Conservation (phyloP, 1,140 invertebrate genomes). For the Drosophila sp. region DNA sequence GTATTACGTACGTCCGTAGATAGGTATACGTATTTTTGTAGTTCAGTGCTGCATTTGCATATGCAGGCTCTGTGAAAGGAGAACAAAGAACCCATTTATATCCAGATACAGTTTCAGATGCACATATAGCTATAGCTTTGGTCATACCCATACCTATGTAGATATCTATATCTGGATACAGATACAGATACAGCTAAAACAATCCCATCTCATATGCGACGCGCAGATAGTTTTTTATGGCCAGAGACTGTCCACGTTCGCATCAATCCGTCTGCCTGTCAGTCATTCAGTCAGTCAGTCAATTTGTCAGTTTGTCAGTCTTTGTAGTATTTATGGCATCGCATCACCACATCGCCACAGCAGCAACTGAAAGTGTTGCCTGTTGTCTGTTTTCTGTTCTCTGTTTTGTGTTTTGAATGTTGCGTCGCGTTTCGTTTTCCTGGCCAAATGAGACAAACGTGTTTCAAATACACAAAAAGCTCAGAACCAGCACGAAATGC, state of each 20-base stretch:
- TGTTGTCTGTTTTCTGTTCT: constrained; percentile 11
- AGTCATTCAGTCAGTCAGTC: constrained; percentile 28
- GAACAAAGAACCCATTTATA: constrained; percentile 24
- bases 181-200: constrained; percentile 7
- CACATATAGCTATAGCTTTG: background rate
- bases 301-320: constrained; percentile 36
- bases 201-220: constrained; percentile 20
- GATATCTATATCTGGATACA: constrained; percentile 1
- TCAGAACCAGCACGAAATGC: constrained; percentile 30
- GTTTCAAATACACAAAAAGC: constrained; percentile 69
- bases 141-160: background rate
- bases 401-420: constrained; percentile 13
- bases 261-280: constrained; percentile 27
- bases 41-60: constrained; percentile 4
- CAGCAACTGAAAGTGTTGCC: constrained; percentile 69
- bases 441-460: constrained; percentile 79
- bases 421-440: constrained; percentile 47
- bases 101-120: constrained; percentile 14
- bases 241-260: constrained; percentile 38
- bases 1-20: too few species aligned
- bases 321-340: constrained; percentile 63
- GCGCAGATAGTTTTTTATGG: constrained; percentile 32
- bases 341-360: constrained; percentile 31
- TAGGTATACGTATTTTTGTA: too few species aligned
- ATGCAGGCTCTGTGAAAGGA: background rate